Base-by-base conservation (phyloP, 2,113 vertebrate genomes). In the Marcusenius ussheri region DNA sequence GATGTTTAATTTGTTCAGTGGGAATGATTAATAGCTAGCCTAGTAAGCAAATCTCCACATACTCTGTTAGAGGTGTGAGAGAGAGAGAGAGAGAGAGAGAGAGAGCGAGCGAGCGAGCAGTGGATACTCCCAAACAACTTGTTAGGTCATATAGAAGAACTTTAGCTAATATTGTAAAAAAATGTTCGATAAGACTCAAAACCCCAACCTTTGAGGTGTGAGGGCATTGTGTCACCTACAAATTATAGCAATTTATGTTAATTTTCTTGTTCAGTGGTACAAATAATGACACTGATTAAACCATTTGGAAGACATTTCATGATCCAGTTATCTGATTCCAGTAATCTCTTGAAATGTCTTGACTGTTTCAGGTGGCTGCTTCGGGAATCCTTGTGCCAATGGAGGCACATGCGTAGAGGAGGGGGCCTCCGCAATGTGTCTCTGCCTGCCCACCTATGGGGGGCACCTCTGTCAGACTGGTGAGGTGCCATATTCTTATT, bases 351-450 rank as follows among this genome's bases (percentile, higher is more conserved):
- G 31, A 39, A 15, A 77, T 77, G 27, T 17, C 35, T 39, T 39
- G 70, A 74, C 31, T 39, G 89, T 92, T 95, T 91, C 95, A 98
- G 98, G 97, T 94, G 94, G 93, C 92, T 99, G 98, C 66, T 45
- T 96, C 89, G 95, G 96, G 91, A 98, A 95, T 91, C 97, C 97
- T 1, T 99, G 98, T 93, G 91, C 94, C 90, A 99, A 99, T 1
- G 98, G 98, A 91, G 98, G 98, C 27, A 99, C 98, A 0, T 99
- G 98, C 92, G 89, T 95, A 0, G 98, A 99, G 5, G 95, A 94
- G 0, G 94, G 93, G 0, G 53, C 84, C 83, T 86, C 3, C 0
- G 9, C 95, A 8, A 56, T 91, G 66, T 99, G 98, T 91, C 21
- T 98, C 8, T 99, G 98, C 91, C 94, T 99, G 85, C 97, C 97